A percentile compares a stretch with the other conserved stretches of the same genome.
These are phyloP conservation scores for Elymnias hypermnestra DNA, from an alignment of 1,140 invertebrate species.

Conservation along the genomic window DNA sequence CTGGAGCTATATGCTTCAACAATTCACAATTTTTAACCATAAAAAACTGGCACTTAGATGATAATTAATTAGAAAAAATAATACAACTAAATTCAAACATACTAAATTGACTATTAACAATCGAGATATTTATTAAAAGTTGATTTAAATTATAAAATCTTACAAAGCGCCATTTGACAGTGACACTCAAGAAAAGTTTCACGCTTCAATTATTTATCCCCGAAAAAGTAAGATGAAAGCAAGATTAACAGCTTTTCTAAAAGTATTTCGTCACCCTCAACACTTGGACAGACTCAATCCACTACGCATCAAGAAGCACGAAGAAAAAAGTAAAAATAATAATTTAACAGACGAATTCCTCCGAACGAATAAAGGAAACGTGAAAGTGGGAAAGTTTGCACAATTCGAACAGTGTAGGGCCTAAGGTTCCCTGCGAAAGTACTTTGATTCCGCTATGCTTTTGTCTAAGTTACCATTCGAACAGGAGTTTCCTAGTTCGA, in stretches of 20 bases:
- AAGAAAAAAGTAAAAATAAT: slow-evolving; percentile 59
- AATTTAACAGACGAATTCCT: slow-evolving; percentile 63
- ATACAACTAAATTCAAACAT: too few species aligned
- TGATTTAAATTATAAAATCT: too few species aligned
- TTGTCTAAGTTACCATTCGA: slow-evolving; percentile 72
- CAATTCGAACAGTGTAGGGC: slow-evolving; percentile 56
- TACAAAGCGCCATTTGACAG: background rate
- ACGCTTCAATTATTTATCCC: slow-evolving; percentile 17
- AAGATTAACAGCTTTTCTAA: slow-evolving; percentile 35
- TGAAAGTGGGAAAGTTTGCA: slow-evolving; percentile 66
- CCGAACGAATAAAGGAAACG: slow-evolving; percentile 61
- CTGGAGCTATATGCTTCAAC: too few species aligned
- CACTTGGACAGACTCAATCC: slow-evolving; percentile 35
- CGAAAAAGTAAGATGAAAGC: slow-evolving; percentile 18
- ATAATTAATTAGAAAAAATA: too few species aligned
- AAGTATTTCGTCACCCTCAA: slow-evolving; percentile 37
- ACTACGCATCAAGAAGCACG: slow-evolving; percentile 47
- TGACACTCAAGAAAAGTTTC: slow-evolving; percentile 7
- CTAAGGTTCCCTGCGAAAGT: slow-evolving; percentile 59
- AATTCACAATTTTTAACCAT: too few species aligned
- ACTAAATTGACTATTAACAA: too few species aligned
- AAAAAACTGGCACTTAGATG: too few species aligned
- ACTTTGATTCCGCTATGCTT: slow-evolving; percentile 63
- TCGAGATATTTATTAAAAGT: too few species aligned
- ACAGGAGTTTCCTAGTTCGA: slow-evolving; percentile 45